These are phyloP conservation scores for Furnarius figulus DNA, from an alignment of 2,113 vertebrate species.

Conservation along the genomic window DNA sequence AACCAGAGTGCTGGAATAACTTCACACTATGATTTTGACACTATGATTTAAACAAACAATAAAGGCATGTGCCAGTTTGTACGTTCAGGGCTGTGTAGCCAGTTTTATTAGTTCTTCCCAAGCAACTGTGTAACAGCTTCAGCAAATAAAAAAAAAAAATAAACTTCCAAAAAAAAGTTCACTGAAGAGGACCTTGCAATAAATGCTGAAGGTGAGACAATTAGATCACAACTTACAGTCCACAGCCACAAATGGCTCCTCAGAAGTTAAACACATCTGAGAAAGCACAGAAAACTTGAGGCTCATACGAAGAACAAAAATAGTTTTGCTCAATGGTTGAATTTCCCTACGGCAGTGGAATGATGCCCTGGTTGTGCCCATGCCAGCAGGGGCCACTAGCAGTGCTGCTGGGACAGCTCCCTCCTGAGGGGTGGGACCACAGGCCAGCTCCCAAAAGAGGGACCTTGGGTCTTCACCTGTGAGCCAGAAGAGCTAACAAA, in stretches of 20 bases:
- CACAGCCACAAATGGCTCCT: background rate
- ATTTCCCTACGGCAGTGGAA: background rate
- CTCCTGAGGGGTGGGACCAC: fast-evolving
- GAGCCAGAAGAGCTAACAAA: background rate
- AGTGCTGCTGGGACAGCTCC: background rate
- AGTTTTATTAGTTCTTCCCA: background rate
- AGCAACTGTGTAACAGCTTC: background rate
- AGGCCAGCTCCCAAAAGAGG: background rate
- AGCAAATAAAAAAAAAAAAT: background rate
- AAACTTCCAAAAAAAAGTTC: background rate
- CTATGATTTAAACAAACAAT: background rate
- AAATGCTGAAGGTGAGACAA: background rate
- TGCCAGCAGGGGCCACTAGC: background rate
- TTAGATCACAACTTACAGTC: background rate
- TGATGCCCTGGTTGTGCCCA: background rate
- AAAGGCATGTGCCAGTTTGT: background rate
- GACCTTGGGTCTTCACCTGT: background rate
- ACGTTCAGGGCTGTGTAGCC: background rate
- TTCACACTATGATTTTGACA: background rate
- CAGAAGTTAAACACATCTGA: background rate
- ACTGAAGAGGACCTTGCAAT: background rate
- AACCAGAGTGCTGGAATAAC: background rate
- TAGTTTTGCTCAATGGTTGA: background rate
- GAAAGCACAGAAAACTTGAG: background rate
- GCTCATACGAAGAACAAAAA: background rate